Percentiles rank a stretch among this genome's conserved stretches.
Evolutionary conservation across 2,113 vertebrate species (phyloP).

Genomic region (Ptychochromis oligacanthus): DNA sequence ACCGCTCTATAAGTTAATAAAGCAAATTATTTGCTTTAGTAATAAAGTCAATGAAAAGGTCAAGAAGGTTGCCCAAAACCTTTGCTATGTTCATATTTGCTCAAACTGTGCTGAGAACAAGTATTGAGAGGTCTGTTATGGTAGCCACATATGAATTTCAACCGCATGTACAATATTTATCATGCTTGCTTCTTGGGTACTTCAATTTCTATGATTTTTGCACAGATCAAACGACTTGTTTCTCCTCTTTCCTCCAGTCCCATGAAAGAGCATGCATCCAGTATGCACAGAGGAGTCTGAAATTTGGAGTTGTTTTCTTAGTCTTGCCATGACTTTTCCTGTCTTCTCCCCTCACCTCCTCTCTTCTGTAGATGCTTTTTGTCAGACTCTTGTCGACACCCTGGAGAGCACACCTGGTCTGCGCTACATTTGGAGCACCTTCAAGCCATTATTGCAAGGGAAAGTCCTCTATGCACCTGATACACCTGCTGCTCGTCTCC

Average conservation of each 20-base stretch:
- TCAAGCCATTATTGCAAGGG: slow-evolving; percentile 89
- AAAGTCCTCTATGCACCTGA: slow-evolving; percentile 94
- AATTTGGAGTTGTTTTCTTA: background rate
- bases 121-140: background rate
- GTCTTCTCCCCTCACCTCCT: slow-evolving; percentile 9
- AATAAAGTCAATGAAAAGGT: background rate
- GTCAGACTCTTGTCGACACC: slow-evolving; percentile 87
- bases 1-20: background rate
- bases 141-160: background rate
- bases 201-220: background rate
- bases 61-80: background rate
- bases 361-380: slow-evolving; percentile 85
- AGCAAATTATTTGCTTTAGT: background rate
- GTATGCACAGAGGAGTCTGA: background rate
- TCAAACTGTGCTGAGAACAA: background rate
- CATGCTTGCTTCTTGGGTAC: background rate
- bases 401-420: slow-evolving; percentile 88
- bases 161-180: slow-evolving; percentile 34
- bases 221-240: background rate
- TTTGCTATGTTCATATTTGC: background rate
- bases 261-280: background rate
- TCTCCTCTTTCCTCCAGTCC: background rate
- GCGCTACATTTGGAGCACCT: slow-evolving; percentile 89
- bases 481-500: slow-evolving; percentile 83
- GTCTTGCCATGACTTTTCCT: slow-evolving; percentile 9